A percentile compares a stretch with the other conserved stretches of the same genome.
These are phyloP conservation scores for Cephus nigrinus DNA, from an alignment of 2,888 invertebrate genomes.

Conservation along the genomic window DNA sequence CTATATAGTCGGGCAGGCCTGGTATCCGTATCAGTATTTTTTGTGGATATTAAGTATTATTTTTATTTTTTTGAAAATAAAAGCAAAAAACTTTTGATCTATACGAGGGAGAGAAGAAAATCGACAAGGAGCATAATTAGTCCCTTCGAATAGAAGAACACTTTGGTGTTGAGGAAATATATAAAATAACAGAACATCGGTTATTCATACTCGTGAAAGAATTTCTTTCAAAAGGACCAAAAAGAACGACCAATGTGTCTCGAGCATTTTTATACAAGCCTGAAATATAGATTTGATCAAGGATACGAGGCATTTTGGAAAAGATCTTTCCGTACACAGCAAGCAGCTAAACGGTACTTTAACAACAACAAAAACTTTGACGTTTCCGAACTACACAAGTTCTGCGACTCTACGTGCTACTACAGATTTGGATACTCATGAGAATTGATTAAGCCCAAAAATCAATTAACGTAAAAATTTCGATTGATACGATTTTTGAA, in stretches of 20 bases:
- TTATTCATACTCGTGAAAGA: not conserved
- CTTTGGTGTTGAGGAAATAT: not conserved
- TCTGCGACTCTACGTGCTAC: not conserved
- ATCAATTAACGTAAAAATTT: not conserved
- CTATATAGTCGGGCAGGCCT: conserved; percentile 8
- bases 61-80: not conserved
- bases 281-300: conserved; percentile 7
- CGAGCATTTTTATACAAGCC: not conserved
- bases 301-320: conserved; percentile 8
- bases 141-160: not conserved
- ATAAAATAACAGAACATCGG: not conserved
- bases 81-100: not conserved
- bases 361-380: not conserved
- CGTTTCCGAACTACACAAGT: not conserved
- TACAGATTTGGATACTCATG: conserved; percentile 3
- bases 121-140: not conserved
- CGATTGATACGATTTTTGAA: not conserved
- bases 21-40: not conserved
- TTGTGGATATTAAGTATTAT: not conserved
- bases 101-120: not conserved
- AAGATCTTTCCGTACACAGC: conserved; percentile 7
- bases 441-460: not conserved
- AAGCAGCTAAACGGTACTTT: conserved; percentile 6
- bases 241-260: conserved; percentile 5
- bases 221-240: not conserved